Conservation (phyloP, 2,888 invertebrate species). For the Acrobasis consociella region DNA sequence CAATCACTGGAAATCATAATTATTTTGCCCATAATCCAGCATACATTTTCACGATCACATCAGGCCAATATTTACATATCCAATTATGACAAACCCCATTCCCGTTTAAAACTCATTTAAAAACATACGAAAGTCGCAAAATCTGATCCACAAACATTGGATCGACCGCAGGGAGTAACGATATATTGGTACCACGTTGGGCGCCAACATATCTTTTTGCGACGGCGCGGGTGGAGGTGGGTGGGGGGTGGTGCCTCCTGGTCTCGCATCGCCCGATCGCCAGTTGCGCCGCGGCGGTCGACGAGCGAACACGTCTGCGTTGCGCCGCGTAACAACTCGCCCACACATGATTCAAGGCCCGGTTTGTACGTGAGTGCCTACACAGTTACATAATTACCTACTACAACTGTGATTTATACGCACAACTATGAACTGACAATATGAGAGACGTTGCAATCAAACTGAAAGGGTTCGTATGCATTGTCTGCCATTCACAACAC, state of each 20-base stretch:
- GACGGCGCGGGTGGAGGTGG: constrained; percentile 42
- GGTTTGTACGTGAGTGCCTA: constrained; percentile 64
- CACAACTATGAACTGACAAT: constrained; percentile 27
- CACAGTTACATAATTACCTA: constrained; percentile 57
- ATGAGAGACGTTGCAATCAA: constrained; percentile 19
- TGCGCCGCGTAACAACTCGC: constrained; percentile 46
- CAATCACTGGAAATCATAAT: not conserved
- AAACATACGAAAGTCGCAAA: constrained; percentile 6
- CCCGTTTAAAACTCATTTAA: constrained; percentile 8
- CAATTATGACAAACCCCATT: constrained; percentile 10
- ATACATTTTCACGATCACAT: not conserved
- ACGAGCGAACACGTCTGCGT: constrained; percentile 55
- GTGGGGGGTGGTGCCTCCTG: constrained; percentile 39
- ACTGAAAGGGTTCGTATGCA: constrained; percentile 19
- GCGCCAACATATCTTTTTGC: constrained; percentile 60
- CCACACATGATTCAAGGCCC: constrained; percentile 59
- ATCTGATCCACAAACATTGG: constrained; percentile 31
- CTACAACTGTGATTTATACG: constrained; percentile 6
- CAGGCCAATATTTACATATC: not conserved
- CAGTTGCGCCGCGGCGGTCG: constrained; percentile 75
- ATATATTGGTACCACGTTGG: constrained; percentile 55
- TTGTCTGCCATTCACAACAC: constrained; percentile 8
- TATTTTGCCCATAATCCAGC: not conserved
- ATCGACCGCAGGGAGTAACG: constrained; percentile 18
- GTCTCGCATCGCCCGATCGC: constrained; percentile 45